Conservation (phyloP, 2,888 invertebrate genomes). For the Atethmia centrago region DNA sequence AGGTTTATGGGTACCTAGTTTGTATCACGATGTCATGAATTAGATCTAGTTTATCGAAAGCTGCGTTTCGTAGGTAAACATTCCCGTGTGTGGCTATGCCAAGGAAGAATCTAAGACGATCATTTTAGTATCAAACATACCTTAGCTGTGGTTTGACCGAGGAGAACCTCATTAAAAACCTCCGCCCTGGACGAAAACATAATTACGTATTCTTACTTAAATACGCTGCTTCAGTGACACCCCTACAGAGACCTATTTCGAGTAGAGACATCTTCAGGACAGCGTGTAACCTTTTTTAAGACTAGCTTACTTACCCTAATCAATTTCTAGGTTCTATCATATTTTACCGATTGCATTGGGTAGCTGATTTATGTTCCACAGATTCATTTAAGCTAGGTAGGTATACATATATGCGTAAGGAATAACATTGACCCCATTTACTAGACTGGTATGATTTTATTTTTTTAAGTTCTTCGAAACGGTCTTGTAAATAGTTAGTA, state of each 20-base stretch:
- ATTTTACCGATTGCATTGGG: too few relatives aligned
- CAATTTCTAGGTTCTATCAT: not conserved
- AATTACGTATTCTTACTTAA: not conserved
- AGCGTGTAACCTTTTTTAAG: not conserved
- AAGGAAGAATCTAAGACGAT: not conserved
- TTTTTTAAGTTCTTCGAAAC: slow-evolving; percentile 47
- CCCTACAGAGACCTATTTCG: not conserved
- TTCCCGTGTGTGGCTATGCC: too few relatives aligned
- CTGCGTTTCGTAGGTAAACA: not conserved
- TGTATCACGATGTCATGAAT: not conserved
- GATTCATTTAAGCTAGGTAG: too few relatives aligned
- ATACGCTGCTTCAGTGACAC: not conserved
- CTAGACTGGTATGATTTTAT: slow-evolving; percentile 9
- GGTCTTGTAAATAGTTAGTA: slow-evolving; percentile 13
- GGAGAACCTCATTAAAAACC: too few relatives aligned
- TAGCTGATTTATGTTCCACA: too few relatives aligned
- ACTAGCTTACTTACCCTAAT: not conserved
- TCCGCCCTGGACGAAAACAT: not conserved
- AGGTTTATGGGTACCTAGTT: not conserved
- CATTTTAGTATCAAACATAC: too few relatives aligned
- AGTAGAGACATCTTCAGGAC: not conserved
- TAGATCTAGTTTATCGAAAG: not conserved
- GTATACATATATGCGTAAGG: not conserved
- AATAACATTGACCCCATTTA: slow-evolving; percentile 50
- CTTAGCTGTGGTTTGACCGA: not conserved